A percentile compares a stretch with the other conserved stretches of the same genome.
Conservation (phyloP, 2,888 invertebrate genomes). For the Ceraclea dissimilis region DNA sequence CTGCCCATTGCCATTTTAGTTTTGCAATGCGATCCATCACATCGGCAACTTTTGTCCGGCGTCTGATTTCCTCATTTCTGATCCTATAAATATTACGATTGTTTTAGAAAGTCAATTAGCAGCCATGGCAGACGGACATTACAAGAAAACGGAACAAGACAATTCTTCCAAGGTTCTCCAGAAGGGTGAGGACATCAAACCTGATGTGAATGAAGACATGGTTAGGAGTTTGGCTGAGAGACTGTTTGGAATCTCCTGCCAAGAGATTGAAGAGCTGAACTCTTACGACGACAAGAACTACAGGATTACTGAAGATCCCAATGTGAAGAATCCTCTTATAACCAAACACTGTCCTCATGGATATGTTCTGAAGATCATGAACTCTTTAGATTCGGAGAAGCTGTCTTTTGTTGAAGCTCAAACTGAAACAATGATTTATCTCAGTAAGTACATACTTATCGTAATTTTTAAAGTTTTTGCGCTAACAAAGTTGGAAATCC, state of each 20-base stretch:
- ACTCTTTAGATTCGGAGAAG: constrained; percentile 71
- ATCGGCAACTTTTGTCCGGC: too few relatives aligned
- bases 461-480: neutral
- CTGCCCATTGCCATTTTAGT: too few relatives aligned
- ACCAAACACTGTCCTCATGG: constrained; percentile 50
- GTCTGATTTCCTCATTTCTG: too few relatives aligned
- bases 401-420: constrained; percentile 63
- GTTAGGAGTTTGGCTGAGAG: constrained; percentile 48
- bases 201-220: constrained; percentile 45
- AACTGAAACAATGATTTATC: constrained; percentile 61
- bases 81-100: too few relatives aligned
- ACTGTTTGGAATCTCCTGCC: constrained; percentile 56
- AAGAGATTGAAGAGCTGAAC: constrained; percentile 53
- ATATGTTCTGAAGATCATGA: constrained; percentile 77
- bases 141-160: neutral
- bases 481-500: too few relatives aligned
- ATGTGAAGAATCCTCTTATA: constrained; percentile 54
- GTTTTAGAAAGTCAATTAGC: too few relatives aligned
- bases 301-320: constrained; percentile 52
- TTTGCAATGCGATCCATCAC: too few relatives aligned
- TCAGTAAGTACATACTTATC: constrained; percentile 47
- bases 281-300: constrained; percentile 78
- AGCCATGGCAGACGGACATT: neutral
- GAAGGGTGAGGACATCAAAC: constrained; percentile 52
- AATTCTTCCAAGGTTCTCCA: constrained; percentile 31